These are phyloP conservation scores for Nothocercus nigrocapillus DNA, from an alignment of 2,113 vertebrate genomes.

Conservation along the genomic window DNA sequence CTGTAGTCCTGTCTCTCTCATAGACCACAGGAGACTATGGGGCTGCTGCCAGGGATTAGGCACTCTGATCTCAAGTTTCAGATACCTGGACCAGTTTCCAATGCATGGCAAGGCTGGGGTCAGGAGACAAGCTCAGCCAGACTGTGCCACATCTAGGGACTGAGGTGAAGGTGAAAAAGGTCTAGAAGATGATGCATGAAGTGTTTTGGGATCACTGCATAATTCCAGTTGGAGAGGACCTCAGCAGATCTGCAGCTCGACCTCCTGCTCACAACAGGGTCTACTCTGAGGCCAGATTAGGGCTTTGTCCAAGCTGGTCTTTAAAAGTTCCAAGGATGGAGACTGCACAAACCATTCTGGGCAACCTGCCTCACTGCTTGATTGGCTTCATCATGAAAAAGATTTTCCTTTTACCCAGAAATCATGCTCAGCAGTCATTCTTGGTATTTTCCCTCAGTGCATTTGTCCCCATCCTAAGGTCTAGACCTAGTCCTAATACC, in stretches of 20 bases:
- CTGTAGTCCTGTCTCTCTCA: neutral
- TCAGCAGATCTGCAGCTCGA: neutral
- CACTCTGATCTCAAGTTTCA: neutral
- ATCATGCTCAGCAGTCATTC: neutral
- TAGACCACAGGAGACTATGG: neutral
- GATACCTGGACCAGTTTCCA: neutral
- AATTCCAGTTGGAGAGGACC: neutral
- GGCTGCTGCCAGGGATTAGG: neutral
- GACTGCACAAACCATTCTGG: neutral
- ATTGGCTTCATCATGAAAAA: neutral
- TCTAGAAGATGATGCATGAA: neutral
- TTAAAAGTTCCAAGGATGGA: neutral
- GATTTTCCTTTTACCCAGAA: neutral
- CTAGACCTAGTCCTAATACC: neutral
- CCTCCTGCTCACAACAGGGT: neutral
- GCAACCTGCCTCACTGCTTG: fast-evolving
- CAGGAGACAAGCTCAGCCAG: neutral
- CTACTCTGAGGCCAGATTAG: neutral
- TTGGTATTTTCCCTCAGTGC: neutral
- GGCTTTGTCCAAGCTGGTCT: neutral
- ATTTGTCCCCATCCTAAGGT: neutral
- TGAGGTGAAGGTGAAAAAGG: neutral
- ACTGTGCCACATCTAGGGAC: neutral
- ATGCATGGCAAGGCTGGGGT: neutral
- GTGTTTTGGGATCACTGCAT: neutral